A percentile compares a stretch with the other conserved stretches of the same genome.
phyloP scores from a whole-genome alignment of 2,888 invertebrate species.

The Phlogophora meticulosa region DNA sequence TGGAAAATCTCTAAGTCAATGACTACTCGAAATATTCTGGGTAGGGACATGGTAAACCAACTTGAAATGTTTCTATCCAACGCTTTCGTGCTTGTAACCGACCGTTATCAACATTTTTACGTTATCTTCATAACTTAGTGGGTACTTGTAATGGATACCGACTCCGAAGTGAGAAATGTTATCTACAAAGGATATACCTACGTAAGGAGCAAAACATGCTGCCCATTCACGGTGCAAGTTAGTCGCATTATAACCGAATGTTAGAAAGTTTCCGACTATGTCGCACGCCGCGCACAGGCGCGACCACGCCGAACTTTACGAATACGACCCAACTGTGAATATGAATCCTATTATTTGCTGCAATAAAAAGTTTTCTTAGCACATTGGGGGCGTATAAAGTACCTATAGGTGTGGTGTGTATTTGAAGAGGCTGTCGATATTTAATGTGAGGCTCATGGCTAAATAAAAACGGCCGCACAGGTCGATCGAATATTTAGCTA shows the following conservation, averaged over 20 bases:
- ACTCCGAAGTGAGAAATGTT: conserved; percentile 47
- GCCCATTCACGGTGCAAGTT: conserved; percentile 57
- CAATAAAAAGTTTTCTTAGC: conserved; percentile 82
- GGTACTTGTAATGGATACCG: conserved; percentile 50
- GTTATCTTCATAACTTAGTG: conserved; percentile 51
- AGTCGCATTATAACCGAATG: conserved; percentile 69
- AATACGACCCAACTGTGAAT: conserved; percentile 77
- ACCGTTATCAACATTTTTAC: conserved; percentile 56
- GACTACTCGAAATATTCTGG: neutral
- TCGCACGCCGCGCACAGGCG: conserved; percentile 57
- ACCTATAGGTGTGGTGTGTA: conserved; percentile 8
- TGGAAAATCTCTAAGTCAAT: neutral
- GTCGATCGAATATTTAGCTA: no score
- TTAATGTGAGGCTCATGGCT: no score
- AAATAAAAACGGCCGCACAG: no score
- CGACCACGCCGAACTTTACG: conserved; percentile 72
- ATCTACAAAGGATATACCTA: conserved; percentile 60
- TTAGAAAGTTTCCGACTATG: conserved; percentile 69
- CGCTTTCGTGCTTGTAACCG: no score
- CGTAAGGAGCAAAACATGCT: conserved; percentile 54
- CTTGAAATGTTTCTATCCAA: neutral
- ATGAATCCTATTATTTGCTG: conserved; percentile 84
- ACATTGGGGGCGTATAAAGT: conserved; percentile 54
- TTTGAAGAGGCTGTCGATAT: conserved; percentile 11
- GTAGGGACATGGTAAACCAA: neutral